phyloP scores from a whole-genome alignment of 2,888 invertebrate species.

The Seira musarum region DNA sequence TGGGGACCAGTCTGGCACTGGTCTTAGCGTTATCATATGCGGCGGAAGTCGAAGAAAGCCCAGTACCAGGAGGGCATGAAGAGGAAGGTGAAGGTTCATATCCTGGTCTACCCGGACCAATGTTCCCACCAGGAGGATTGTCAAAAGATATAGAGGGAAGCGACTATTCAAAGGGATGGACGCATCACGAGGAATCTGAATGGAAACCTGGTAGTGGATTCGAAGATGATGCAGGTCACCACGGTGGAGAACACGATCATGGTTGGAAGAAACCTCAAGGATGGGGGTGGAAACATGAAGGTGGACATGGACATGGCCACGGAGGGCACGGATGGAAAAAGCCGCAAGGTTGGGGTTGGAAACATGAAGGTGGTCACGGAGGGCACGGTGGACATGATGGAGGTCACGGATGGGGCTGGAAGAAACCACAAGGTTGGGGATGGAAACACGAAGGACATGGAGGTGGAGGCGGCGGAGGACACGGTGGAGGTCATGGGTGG shows the following conservation, averaged over 20 bases:
- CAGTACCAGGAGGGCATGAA: neutral
- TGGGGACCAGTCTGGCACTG: constrained; percentile 27
- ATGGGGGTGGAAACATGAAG: neutral
- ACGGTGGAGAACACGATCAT: neutral
- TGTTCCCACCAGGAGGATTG: constrained; percentile 25
- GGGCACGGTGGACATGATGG: neutral
- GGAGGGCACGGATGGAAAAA: neutral
- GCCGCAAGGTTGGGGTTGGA: constrained; percentile 17
- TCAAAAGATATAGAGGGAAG: neutral
- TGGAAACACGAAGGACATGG: constrained; percentile 19
- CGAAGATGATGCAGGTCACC: neutral
- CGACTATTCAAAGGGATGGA: constrained; percentile 12
- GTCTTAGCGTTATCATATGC: constrained; percentile 5
- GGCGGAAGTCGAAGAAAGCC: neutral
- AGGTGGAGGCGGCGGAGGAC: neutral
- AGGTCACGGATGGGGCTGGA: neutral
- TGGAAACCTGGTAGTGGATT: constrained; percentile 12
- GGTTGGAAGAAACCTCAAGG: neutral
- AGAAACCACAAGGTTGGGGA: constrained; percentile 6
- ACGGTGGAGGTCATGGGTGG: constrained; percentile 15
- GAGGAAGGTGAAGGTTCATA: constrained; percentile 17
- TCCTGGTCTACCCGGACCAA: constrained; percentile 14
- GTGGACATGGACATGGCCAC: neutral
- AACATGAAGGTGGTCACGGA: neutral
- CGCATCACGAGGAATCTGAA: neutral